Conservation (phyloP, 2,888 invertebrate species). For the Pardosa pseudoannulata region DNA sequence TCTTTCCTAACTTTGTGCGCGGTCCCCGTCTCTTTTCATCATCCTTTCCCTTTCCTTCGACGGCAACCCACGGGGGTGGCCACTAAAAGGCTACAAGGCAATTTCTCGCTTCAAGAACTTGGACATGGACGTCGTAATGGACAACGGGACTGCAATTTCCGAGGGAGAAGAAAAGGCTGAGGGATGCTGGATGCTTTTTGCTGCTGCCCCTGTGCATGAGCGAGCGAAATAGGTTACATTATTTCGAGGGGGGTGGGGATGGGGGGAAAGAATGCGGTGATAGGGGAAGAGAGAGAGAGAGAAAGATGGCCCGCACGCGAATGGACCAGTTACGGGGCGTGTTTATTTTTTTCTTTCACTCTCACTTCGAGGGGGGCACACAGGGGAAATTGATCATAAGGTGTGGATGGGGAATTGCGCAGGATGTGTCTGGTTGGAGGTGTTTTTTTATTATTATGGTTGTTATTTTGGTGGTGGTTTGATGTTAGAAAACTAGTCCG, state of each 20-base stretch:
- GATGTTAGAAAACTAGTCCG: too few species aligned
- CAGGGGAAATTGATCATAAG: background rate
- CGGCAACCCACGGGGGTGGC: background rate
- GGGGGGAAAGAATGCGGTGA: background rate
- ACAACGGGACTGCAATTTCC: slow-evolving; percentile 71
- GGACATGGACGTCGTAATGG: slow-evolving; percentile 70
- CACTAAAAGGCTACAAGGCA: slow-evolving; percentile 72
- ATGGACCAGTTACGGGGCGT: background rate
- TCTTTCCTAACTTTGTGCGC: background rate
- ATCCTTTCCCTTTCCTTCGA: slow-evolving; percentile 1
- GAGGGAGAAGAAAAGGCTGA: slow-evolving; percentile 31
- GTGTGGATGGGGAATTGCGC: background rate
- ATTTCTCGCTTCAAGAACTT: slow-evolving; percentile 73
- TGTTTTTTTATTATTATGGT: too few species aligned
- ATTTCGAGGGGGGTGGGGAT: background rate
- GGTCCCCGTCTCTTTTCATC: background rate
- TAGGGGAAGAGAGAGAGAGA: background rate
- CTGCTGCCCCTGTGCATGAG: background rate
- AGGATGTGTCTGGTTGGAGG: too few species aligned
- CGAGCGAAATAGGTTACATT: slow-evolving; percentile 7
- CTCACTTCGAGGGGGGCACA: too few species aligned
- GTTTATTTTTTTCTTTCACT: too few species aligned
- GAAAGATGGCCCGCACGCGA: background rate
- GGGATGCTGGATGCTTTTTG: background rate
- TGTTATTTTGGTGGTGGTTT: too few species aligned